Evolutionary conservation across 2,797 vertebrate species (phyloP).

Genomic region (Toxotes lorentzi): DNA sequence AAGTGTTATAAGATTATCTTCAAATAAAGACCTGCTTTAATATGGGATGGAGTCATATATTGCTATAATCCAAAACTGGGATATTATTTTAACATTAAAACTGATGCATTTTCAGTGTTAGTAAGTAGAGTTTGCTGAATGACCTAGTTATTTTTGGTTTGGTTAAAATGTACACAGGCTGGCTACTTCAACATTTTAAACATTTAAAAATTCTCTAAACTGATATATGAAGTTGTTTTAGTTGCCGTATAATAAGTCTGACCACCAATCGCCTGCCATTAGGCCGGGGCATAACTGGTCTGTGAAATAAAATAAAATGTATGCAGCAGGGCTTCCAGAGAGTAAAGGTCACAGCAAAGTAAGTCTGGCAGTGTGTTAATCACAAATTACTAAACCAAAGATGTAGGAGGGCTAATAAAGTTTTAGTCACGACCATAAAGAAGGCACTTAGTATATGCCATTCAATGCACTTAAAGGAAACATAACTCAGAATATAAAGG

Average conservation of each 20-base stretch:
- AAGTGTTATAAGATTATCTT: conserved; percentile 1
- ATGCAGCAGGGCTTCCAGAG: not conserved
- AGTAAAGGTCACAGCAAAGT: not conserved
- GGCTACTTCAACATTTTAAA: not conserved
- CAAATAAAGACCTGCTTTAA: conserved; percentile 7
- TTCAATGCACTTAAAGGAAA: not conserved
- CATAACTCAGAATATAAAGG: not conserved
- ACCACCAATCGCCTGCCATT: conserved; percentile 9
- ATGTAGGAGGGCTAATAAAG: not conserved
- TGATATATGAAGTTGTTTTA: conserved; percentile 2
- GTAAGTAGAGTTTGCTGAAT: not conserved
- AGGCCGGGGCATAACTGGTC: not conserved
- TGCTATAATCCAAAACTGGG: not conserved
- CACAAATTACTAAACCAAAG: not conserved
- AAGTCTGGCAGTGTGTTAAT: conserved; percentile 1
- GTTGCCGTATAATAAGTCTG: conserved; percentile 1
- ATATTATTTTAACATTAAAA: conserved; percentile 3
- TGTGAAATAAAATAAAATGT: not conserved
- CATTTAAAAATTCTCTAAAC: not conserved
- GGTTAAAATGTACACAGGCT: not conserved
- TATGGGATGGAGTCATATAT: not conserved
- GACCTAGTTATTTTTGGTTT: not conserved
- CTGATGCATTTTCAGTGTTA: not conserved
- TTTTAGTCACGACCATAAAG: not conserved
- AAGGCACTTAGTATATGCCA: not conserved